Conservation (phyloP, 2,888 invertebrate genomes). For the Lasioglossum zephyrum region DNA sequence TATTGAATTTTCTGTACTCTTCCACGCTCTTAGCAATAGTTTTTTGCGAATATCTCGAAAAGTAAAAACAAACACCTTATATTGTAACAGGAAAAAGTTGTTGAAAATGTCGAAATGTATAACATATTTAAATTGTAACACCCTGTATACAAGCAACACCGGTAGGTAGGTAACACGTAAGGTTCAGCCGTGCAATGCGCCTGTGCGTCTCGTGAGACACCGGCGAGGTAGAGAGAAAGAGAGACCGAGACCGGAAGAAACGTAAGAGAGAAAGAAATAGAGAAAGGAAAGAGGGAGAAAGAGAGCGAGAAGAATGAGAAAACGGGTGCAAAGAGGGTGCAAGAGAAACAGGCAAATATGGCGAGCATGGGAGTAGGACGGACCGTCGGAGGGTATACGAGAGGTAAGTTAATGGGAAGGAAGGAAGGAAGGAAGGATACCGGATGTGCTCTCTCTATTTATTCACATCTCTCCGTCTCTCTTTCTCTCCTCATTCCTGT, state of each 20-base stretch:
- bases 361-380: conserved; percentile 47
- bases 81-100: too few species aligned
- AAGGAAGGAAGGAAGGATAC: conserved; percentile 41
- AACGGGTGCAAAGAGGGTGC: conserved; percentile 22
- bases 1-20: too few species aligned
- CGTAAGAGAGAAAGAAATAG: too few species aligned
- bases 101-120: too few species aligned
- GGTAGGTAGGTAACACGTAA: conserved; percentile 31
- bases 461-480: background rate
- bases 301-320: conserved; percentile 27
- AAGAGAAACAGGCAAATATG: conserved; percentile 54
- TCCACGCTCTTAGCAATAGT: too few species aligned
- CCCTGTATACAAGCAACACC: conserved; percentile 28
- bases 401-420: conserved; percentile 44
- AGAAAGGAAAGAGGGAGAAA: too few species aligned
- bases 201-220: conserved; percentile 59
- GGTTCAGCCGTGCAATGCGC: conserved; percentile 54
- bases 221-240: conserved; percentile 28
- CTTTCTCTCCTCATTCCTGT: background rate
- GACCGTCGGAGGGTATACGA: conserved; percentile 20
- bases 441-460: conserved; percentile 31
- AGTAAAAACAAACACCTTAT: too few species aligned
- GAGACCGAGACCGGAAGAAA: too few species aligned
- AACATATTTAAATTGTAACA: too few species aligned
- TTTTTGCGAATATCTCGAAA: too few species aligned